Evolutionary conservation across 2,888 invertebrate species (phyloP).

Genomic region (Slavum lentiscoides): DNA sequence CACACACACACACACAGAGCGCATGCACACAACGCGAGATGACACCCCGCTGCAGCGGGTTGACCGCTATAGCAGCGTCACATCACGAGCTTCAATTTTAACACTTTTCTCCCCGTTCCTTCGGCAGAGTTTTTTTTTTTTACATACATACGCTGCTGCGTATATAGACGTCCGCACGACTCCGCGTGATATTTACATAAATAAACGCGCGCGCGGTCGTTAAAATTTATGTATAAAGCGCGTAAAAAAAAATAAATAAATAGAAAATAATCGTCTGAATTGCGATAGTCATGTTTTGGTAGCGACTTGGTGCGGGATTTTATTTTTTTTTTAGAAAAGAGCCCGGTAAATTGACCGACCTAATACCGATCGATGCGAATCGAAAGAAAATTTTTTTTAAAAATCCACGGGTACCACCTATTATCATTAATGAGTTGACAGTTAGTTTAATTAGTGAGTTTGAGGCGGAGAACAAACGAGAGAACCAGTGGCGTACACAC

Average conservation of each 20-base stretch:
- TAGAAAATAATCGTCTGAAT: background rate
- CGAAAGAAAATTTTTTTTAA: no score
- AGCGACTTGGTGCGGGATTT: no score
- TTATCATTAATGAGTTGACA: no score
- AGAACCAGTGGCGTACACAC: no score
- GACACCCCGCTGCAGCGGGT: conserved; percentile 45
- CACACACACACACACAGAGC: conserved; percentile 11
- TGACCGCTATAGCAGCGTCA: conserved; percentile 36
- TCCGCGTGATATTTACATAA: conserved; percentile 32
- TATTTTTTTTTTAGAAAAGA: background rate
- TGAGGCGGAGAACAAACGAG: no score
- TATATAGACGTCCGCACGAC: conserved; percentile 52
- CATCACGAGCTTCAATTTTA: conserved; percentile 51
- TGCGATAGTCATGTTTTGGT: background rate
- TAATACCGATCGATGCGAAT: no score
- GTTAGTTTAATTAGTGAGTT: no score
- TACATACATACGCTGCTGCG: no score
- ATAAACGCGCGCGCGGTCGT: conserved; percentile 17
- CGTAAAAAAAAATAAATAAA: background rate
- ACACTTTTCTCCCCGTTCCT: conserved; percentile 44
- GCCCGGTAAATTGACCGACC: background rate
- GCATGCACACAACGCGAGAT: conserved; percentile 21
- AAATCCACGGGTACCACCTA: no score
- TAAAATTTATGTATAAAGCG: background rate
- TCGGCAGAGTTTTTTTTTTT: background rate